These are phyloP conservation scores for Pseudococcus viburni DNA, from an alignment of 2,888 invertebrate species.

Conservation along the genomic window DNA sequence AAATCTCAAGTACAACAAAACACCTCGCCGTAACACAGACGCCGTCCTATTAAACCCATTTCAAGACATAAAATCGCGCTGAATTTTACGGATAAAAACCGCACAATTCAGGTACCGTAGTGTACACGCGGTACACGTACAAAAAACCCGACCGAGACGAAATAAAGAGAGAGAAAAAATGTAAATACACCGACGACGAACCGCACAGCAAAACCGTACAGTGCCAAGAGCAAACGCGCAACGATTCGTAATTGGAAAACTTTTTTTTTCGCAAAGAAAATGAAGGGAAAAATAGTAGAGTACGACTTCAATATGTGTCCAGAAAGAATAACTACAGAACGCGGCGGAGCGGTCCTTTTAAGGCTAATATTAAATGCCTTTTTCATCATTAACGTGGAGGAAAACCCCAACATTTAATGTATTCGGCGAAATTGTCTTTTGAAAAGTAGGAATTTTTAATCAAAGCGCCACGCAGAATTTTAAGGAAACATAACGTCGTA, in stretches of 20 bases:
- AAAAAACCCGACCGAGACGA: background rate
- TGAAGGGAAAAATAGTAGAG: conserved; percentile 9
- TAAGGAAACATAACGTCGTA: conserved; percentile 45
- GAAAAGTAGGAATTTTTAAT: conserved; percentile 48
- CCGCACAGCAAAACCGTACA: background rate
- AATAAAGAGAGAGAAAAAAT: background rate
- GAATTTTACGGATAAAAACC: background rate
- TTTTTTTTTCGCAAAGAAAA: conserved; percentile 24
- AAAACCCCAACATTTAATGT: conserved; percentile 20
- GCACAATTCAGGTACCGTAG: background rate
- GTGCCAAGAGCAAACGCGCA: conserved; percentile 39
- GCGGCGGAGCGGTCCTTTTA: background rate
- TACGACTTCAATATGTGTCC: conserved; percentile 44
- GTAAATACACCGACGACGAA: conserved; percentile 12
- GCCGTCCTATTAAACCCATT: conserved; percentile 5
- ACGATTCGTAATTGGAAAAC: conserved; percentile 31
- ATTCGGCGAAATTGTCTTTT: conserved; percentile 39
- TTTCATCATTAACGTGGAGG: conserved; percentile 30
- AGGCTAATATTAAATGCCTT: conserved; percentile 45
- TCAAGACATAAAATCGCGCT: background rate
- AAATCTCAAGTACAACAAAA: background rate
- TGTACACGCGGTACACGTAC: background rate
- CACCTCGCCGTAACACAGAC: background rate
- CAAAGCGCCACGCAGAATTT: conserved; percentile 43
- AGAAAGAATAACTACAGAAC: conserved; percentile 37